Evolutionary conservation across 2,797 vertebrate species (phyloP).

Genomic region (Taeniopygia guttata): DNA sequence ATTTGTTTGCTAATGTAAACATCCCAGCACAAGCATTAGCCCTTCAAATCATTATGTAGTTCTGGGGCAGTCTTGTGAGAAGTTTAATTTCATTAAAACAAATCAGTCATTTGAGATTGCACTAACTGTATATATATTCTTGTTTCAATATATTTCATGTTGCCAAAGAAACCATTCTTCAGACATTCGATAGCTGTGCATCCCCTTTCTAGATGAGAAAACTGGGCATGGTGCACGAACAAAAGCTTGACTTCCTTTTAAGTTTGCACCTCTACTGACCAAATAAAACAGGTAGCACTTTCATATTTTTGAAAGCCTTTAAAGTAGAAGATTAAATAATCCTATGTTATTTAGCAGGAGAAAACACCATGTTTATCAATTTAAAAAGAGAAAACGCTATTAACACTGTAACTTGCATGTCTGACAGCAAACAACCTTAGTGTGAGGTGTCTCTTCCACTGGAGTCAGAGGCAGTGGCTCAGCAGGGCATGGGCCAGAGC

Average conservation of each 20-base stretch:
- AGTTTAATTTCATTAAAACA: slow-evolving; percentile 21
- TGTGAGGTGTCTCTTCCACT: background rate
- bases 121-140: background rate
- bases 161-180: background rate
- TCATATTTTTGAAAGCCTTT: background rate
- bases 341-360: background rate
- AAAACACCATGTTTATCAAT: background rate
- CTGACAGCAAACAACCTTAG: background rate
- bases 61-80: slow-evolving; percentile 7
- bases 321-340: background rate
- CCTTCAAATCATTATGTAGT: slow-evolving; percentile 1
- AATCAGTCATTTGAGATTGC: slow-evolving; percentile 2
- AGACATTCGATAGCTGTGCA: background rate
- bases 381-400: background rate
- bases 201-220: background rate
- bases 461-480: background rate
- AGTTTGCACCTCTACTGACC: background rate
- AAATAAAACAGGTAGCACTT: background rate
- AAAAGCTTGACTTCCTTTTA: background rate
- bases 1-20: slow-evolving; percentile 53
- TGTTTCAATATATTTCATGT: background rate
- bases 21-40: slow-evolving; percentile 37
- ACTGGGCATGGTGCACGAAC: background rate
- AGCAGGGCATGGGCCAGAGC: background rate
- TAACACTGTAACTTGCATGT: background rate